Evolutionary conservation across 2,797 vertebrate species (phyloP).

Genomic region (Parauchenoglanis punctatus): DNA sequence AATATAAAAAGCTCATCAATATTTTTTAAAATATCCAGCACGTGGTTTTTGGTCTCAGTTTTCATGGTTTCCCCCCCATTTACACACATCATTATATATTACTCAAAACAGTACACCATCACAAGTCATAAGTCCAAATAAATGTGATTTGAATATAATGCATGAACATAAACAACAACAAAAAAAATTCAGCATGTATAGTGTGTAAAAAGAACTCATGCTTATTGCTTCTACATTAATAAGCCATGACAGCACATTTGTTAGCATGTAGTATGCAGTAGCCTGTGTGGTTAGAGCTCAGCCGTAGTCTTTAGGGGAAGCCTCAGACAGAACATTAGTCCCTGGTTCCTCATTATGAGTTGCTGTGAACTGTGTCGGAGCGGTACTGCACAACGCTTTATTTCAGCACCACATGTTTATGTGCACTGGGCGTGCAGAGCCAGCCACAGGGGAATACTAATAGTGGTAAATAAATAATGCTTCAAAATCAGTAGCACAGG

Average conservation of each 20-base stretch:
- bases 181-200: background rate
- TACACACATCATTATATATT: background rate
- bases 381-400: slow-evolving; percentile 25
- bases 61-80: background rate
- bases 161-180: background rate
- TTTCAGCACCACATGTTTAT: slow-evolving; percentile 52
- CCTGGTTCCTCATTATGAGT: slow-evolving; percentile 56
- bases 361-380: slow-evolving; percentile 48
- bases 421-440: slow-evolving; percentile 22
- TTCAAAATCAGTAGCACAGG: background rate
- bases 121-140: background rate
- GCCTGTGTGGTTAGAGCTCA: background rate
- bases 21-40: background rate
- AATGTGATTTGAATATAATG: background rate
- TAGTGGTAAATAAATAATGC: slow-evolving; percentile 42
- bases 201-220: slow-evolving; percentile 5
- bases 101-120: background rate
- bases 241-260: background rate
- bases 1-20: background rate
- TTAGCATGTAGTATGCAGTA: background rate
- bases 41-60: background rate
- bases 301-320: slow-evolving; percentile 5
- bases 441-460: slow-evolving; percentile 50
- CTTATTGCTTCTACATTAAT: background rate
- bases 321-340: slow-evolving; percentile 42